Conservation (phyloP, 37 sponge, comb jelly and placozoan genomes). For the Agelas oroides region DNA sequence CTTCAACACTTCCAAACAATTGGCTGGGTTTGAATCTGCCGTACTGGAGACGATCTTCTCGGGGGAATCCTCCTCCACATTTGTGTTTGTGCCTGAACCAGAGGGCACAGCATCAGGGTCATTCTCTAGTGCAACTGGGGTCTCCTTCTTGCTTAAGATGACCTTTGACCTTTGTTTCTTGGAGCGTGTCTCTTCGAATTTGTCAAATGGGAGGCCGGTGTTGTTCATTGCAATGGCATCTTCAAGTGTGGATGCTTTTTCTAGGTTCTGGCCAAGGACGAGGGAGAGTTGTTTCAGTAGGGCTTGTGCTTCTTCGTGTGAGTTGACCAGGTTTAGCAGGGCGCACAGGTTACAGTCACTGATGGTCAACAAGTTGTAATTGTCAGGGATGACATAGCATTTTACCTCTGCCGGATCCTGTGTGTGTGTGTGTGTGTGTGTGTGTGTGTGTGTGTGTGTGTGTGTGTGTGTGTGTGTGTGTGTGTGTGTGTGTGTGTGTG, state of each 20-base stretch:
- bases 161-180: slow-evolving; percentile 5
- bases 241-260: slow-evolving; percentile 12
- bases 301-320: not conserved
- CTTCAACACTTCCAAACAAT: not conserved
- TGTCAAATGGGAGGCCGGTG: slow-evolving; percentile 34
- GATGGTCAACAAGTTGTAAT: slow-evolving; percentile 37
- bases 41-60: not conserved
- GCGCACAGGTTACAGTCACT: slow-evolving; percentile 62
- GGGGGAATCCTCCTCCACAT: too few relatives aligned
- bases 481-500: too few relatives aligned
- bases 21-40: not conserved
- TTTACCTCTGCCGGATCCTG: not conserved
- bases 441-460: too few relatives aligned
- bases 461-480: too few relatives aligned
- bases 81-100: too few relatives aligned
- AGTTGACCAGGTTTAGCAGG: slow-evolving; percentile 16
- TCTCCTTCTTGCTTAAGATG: too few relatives aligned
- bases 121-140: too few relatives aligned
- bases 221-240: slow-evolving; percentile 32
- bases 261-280: slow-evolving; percentile 20
- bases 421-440: not conserved
- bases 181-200: slow-evolving; percentile 23
- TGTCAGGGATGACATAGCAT: slow-evolving; percentile 7
- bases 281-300: slow-evolving; percentile 24
- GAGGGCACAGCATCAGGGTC: too few relatives aligned